Evolutionary conservation across 2,888 invertebrate genomes (phyloP).

Genomic region (Doris montereyensis): DNA sequence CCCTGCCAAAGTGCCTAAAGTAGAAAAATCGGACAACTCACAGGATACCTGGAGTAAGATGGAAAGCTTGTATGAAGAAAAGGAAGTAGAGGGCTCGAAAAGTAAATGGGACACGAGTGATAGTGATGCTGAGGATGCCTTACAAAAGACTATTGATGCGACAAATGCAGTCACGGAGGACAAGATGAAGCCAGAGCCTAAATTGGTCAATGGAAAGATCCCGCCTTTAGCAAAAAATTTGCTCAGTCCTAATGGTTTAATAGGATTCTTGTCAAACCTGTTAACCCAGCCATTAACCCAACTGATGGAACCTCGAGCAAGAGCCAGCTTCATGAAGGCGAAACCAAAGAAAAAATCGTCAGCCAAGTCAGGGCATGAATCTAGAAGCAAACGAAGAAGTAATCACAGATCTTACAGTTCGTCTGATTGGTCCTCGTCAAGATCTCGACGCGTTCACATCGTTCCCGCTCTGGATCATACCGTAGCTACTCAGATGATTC

Average conservation of each 20-base stretch:
- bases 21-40: conserved; percentile 11
- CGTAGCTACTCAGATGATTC: conserved; percentile 48
- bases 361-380: neutral
- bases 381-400: conserved; percentile 31
- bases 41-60: conserved; percentile 65
- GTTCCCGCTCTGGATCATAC: conserved; percentile 52
- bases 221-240: conserved; percentile 32
- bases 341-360: neutral
- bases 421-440: conserved; percentile 50
- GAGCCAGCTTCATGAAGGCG: neutral
- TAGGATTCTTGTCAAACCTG: conserved; percentile 33
- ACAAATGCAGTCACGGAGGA: conserved; percentile 15
- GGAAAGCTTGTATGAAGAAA: conserved; percentile 57
- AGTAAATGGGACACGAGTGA: conserved; percentile 69
- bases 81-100: conserved; percentile 57
- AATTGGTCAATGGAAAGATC: conserved; percentile 44
- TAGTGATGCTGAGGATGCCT: conserved; percentile 59
- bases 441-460: conserved; percentile 51
- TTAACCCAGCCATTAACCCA: neutral
- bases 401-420: conserved; percentile 50
- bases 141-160: conserved; percentile 45
- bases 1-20: conserved; percentile 41
- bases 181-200: conserved; percentile 20
- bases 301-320: neutral
- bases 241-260: conserved; percentile 37